Conservation (phyloP, 2,113 vertebrate species). For the Charadrius vociferus region DNA sequence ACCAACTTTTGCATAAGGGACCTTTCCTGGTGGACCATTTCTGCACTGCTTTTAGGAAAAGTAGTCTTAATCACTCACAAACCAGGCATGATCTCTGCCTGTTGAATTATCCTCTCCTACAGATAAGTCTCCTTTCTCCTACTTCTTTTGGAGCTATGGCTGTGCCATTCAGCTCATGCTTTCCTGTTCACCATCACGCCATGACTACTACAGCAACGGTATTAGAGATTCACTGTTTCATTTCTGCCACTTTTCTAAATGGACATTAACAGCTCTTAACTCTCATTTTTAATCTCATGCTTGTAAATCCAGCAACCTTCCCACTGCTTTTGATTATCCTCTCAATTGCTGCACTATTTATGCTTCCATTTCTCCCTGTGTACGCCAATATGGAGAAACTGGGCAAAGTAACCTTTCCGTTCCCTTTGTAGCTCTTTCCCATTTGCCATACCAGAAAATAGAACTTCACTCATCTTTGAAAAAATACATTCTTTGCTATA, state of each 20-base stretch:
- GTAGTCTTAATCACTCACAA: background rate
- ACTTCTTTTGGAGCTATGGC: background rate
- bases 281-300: background rate
- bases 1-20: background rate
- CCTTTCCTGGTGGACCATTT: background rate
- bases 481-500: background rate
- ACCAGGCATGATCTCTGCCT: background rate
- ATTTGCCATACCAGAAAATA: background rate
- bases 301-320: background rate
- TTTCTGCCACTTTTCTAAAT: background rate
- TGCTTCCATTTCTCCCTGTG: background rate
- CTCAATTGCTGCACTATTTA: background rate
- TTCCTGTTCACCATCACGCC: fast-evolving
- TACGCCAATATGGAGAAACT: background rate
- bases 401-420: background rate
- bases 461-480: background rate
- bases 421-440: background rate
- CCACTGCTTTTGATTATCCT: background rate
- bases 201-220: background rate
- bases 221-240: background rate
- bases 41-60: background rate
- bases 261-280: background rate
- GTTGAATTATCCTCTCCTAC: background rate
- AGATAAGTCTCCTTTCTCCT: background rate
- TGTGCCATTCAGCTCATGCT: fast-evolving